phyloP scores from a whole-genome alignment of 2,888 invertebrate species.

The Ochropleura leucogaster region DNA sequence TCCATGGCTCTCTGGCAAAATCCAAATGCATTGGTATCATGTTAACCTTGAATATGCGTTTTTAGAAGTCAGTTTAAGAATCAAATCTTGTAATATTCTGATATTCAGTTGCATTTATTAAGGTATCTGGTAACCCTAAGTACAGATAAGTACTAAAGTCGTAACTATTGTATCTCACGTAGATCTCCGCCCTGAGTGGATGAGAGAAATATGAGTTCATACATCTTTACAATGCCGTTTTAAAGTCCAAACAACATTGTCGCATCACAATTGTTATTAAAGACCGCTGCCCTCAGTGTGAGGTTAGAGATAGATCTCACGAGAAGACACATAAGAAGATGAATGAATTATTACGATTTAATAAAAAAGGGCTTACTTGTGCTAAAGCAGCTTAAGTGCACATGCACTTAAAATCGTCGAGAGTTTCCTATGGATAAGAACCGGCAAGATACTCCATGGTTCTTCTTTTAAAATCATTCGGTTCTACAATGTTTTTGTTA shows the following conservation, averaged over 20 bases:
- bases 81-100: background rate
- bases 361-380: too few relatives aligned
- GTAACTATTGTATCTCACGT: conserved; percentile 46
- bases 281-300: background rate
- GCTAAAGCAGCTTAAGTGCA: too few relatives aligned
- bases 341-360: background rate
- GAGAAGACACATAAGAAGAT: background rate
- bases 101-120: background rate
- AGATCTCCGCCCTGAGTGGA: conserved; percentile 51
- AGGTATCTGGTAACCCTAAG: conserved; percentile 19
- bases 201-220: conserved; percentile 37
- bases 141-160: conserved; percentile 7
- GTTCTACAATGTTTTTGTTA: too few relatives aligned
- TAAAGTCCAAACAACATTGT: conserved; percentile 13
- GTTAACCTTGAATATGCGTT: too few relatives aligned
- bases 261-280: conserved; percentile 13
- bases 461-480: too few relatives aligned
- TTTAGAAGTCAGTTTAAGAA: background rate
- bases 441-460: too few relatives aligned
- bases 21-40: too few relatives aligned
- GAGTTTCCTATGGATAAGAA: too few relatives aligned
- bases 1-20: too few relatives aligned
- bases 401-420: too few relatives aligned
- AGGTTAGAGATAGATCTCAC: background rate
- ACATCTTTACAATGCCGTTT: conserved; percentile 34